These are phyloP conservation scores for Rhagoletis pomonella DNA, from an alignment of 1,140 invertebrate genomes.

Conservation along the genomic window DNA sequence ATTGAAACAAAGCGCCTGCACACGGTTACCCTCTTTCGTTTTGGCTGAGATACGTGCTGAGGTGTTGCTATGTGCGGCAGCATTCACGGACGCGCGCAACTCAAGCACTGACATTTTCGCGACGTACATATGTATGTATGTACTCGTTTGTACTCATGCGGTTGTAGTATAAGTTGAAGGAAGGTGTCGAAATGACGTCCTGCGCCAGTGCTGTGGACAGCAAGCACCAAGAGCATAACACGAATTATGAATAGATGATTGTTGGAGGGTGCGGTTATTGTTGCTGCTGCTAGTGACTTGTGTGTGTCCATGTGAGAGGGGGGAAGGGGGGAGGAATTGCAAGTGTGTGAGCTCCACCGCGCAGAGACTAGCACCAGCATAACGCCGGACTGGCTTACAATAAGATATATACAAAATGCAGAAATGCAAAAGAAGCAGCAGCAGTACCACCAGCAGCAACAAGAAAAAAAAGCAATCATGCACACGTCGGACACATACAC, in stretches of 20 bases:
- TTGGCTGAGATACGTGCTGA: not conserved
- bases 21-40: not conserved
- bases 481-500: no score
- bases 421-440: conserved; percentile 45
- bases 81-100: conserved; percentile 7
- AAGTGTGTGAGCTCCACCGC: not conserved
- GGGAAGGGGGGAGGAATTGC: no score
- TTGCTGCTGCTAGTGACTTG: not conserved
- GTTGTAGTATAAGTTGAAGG: not conserved
- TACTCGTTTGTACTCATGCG: not conserved
- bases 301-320: not conserved
- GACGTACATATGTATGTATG: not conserved
- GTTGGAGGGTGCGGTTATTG: not conserved
- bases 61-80: conserved; percentile 49
- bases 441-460: no score
- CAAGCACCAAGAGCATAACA: not conserved
- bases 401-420: conserved; percentile 48
- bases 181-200: conserved; percentile 50
- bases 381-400: not conserved
- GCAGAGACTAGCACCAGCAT: not conserved
- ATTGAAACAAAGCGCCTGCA: not conserved
- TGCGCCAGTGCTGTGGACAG: not conserved
- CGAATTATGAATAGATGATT: conserved; percentile 52
- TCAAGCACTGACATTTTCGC: conserved; percentile 44
- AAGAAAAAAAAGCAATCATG: conserved; percentile 18